A percentile compares a stretch with the other conserved stretches of the same genome.
phyloP scores from a whole-genome alignment of 1,140 invertebrate species.

The Brachionus plicatilis region DNA sequence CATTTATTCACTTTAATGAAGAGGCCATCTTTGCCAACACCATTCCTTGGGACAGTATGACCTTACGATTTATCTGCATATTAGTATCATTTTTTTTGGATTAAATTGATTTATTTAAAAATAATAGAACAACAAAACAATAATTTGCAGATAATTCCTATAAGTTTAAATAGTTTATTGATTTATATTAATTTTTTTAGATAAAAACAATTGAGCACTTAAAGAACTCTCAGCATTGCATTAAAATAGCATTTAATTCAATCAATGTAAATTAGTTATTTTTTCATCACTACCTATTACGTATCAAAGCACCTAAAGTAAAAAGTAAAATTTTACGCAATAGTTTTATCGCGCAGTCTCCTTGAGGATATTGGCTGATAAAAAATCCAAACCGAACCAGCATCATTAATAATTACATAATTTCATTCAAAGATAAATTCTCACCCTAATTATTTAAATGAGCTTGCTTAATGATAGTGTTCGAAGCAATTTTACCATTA shows the following conservation, averaged over 20 bases:
- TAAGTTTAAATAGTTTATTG: neutral
- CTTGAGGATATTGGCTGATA: neutral
- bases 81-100: neutral
- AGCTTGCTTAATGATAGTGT: neutral
- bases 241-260: neutral
- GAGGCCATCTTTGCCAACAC: no score
- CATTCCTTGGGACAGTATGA: no score
- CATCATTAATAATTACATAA: neutral
- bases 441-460: constrained; percentile 20
- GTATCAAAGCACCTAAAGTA: neutral
- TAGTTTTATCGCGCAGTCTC: neutral
- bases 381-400: neutral
- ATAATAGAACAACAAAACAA: neutral
- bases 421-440: neutral
- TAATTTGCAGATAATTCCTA: neutral
- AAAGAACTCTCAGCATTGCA: neutral
- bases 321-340: neutral
- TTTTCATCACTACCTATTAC: neutral
- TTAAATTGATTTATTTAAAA: neutral
- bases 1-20: no score
- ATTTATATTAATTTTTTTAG: neutral
- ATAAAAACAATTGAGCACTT: neutral
- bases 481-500: neutral
- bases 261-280: neutral
- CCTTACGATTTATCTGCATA: neutral